Evolutionary conservation across 2,888 invertebrate genomes (phyloP), one percentile per base, ranked within the genome.

Genomic region (Girardia tigrina): DNA sequence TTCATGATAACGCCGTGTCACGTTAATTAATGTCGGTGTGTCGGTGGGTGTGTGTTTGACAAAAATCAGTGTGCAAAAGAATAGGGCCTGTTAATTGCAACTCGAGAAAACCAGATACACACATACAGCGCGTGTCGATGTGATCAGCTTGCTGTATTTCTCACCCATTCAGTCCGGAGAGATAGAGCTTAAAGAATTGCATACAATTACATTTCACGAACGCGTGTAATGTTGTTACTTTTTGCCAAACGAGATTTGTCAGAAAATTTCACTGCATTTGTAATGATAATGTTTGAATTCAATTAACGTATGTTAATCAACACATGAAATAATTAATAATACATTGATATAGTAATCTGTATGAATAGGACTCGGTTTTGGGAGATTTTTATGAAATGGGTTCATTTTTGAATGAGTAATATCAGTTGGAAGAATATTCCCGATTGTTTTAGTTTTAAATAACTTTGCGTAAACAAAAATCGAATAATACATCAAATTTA

Each of bases 1-100:
- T 56, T 56, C 56, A 56, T 56, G 56, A 56, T 56, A 56, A 56
- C 56, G 56, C 56, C 56, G 56, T 56, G 56, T 56, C 56, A 56
- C 56, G 56, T 56, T 56, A 56, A 56, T 56, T 56, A 56, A 56
- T 56, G 56, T 56, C n/a, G 8, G 36, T 36, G 16, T 56, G 56
- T 56, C 23, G 16, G 16, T 36, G 16, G n/a, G 56, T 56, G 56
- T 56, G 56, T 56, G n/a, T n/a, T n/a, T n/a, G n/a, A n/a, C n/a
- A n/a, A n/a, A n/a, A n/a, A n/a, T n/a, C n/a, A n/a, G n/a, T n/a
- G n/a, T n/a, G n/a, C n/a, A n/a, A n/a, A n/a, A n/a, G n/a, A n/a
- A n/a, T n/a, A 12, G 56, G 6, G 56, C 23, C 20, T 56, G 56
- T 56, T 2, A 23, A n/a, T 56, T 56, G 56, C n/a, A 56, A 56